phyloP scores from a whole-genome alignment of 2,797 vertebrate species.

The Sebastes aleutianus region DNA sequence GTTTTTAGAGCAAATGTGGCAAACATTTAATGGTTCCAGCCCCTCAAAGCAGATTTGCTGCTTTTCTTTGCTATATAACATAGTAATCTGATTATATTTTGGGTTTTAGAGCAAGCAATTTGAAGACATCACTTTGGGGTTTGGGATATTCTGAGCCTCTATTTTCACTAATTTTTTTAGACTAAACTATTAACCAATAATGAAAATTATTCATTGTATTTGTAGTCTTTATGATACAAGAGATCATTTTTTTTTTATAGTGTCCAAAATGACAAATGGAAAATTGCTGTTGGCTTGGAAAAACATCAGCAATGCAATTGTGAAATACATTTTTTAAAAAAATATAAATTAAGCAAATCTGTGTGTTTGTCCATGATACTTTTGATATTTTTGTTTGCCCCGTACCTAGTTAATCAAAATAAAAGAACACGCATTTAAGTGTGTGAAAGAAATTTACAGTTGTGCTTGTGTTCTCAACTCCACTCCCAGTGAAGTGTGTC shows the following conservation, averaged over 20 bases:
- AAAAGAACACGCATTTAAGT: background rate
- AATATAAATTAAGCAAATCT: background rate
- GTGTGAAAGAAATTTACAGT: background rate
- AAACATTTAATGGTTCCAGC: background rate
- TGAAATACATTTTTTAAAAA: background rate
- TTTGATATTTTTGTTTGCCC: background rate
- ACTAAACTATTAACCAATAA: background rate
- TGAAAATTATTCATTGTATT: background rate
- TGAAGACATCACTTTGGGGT: background rate
- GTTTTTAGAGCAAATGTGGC: background rate
- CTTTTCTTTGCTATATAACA: background rate
- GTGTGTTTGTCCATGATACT: background rate
- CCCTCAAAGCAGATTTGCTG: background rate
- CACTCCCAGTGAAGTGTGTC: conserved; percentile 64
- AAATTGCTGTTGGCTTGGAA: no score
- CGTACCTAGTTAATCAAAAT: background rate
- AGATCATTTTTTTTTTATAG: background rate
- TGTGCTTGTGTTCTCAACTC: background rate
- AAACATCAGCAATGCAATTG: background rate
- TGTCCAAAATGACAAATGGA: background rate
- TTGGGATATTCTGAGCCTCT: background rate
- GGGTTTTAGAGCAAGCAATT: background rate
- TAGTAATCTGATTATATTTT: background rate
- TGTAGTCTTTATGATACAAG: no score
- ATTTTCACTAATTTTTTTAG: background rate